Evolutionary conservation across 1,140 invertebrate species (phyloP), one percentile per base, ranked within the genome.

Genomic region (Dreissena polymorpha): DNA sequence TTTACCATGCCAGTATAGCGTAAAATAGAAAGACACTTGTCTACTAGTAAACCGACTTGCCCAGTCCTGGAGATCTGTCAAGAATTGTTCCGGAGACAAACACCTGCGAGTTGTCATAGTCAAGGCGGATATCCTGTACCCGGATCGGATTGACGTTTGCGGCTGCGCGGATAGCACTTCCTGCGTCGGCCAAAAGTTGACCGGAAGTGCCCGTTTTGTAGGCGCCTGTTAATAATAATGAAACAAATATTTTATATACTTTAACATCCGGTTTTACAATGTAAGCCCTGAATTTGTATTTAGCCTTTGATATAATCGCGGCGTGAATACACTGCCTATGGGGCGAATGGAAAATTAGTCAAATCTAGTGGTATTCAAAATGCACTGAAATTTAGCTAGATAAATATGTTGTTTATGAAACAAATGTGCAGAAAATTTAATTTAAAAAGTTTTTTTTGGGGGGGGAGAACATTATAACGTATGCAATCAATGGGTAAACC

Each of bases 71-170:
- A 12, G 88, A 64, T n/a, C 84, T 81, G 51, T 89, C 88, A 0
- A 89, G 64, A 0, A 90, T 67, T 18, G 86, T 87, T 12, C 79
- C 88, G 1, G 69, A 75, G 18, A 90, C 73, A 64, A 86, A 90
- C 14, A 89, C 76, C 77, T 86, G 85, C 21, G 86, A 85, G 65
- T 86, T 85, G 77, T 90, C 89, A 51, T 87, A 86, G 57, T 89
- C 85, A 16, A 90, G 23, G 0, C 82, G 57, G 1, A 89, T 57
- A 57, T 86, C 76, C 60, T 86, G 88, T 10, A 90, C 75, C 21
- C 89, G 77, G 10, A 90, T 85, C 27, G 86, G 85, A 1, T 83
- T 80, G 16, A 90, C 84, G 27, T 86, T 70, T 84, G 88, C 79
- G 7, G 25, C 71, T 21, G 73, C 49, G 14, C 82, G 76, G 60